These are phyloP conservation scores for Panurus biarmicus DNA, from an alignment of 2,113 vertebrate species.

Conservation along the genomic window DNA sequence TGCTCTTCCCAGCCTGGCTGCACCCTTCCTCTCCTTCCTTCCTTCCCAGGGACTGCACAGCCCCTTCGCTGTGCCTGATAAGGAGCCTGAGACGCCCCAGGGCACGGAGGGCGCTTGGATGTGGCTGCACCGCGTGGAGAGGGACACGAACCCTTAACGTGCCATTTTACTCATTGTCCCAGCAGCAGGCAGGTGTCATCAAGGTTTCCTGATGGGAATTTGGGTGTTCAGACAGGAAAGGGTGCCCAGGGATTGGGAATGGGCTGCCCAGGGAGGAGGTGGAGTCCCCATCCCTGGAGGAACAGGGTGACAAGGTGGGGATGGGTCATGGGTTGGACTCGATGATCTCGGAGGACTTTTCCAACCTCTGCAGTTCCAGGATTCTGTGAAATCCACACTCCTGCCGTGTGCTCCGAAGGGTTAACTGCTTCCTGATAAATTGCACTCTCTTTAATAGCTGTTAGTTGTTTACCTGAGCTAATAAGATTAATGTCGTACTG, in stretches of 20 bases:
- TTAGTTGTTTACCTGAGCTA: constrained; percentile 46
- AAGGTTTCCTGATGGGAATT: fast-evolving
- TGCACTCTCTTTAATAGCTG: neutral
- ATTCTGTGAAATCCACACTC: fast-evolving
- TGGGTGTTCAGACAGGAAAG: neutral
- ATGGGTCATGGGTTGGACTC: too few relatives aligned
- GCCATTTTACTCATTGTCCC: fast-evolving
- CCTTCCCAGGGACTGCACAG: neutral
- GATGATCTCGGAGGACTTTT: neutral
- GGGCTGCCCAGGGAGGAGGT: neutral
- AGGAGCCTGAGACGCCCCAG: neutral
- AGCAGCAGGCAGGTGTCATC: neutral
- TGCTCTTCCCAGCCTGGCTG: neutral
- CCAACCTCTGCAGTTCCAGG: fast-evolving
- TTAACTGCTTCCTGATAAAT: neutral
- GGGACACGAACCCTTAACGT: fast-evolving
- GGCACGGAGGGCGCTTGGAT: neutral
- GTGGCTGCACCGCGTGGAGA: neutral
- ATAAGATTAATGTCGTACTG: neutral
- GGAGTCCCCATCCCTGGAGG: too few relatives aligned
- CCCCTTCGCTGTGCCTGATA: neutral
- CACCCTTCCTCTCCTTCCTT: neutral
- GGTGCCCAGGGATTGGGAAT: neutral
- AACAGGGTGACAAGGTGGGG: too few relatives aligned
- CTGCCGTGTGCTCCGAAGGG: neutral